Evolutionary conservation across 2,797 vertebrate genomes (phyloP).

Genomic region (Clamator glandarius): DNA sequence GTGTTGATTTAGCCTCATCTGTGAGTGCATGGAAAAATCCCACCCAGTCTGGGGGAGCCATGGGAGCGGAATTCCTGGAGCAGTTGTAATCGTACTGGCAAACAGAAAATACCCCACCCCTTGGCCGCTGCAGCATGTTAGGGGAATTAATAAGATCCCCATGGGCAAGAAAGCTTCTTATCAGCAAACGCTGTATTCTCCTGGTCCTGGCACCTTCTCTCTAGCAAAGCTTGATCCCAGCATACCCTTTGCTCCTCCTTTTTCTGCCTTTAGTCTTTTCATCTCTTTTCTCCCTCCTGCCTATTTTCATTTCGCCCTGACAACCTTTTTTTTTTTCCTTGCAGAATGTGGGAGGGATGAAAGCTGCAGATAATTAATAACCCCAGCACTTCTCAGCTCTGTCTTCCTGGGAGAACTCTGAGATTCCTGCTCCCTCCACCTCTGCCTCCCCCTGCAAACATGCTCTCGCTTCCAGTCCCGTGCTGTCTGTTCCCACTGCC

Average conservation of each 20-base stretch:
- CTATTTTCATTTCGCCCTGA: slow-evolving; percentile 4
- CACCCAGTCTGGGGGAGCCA: slow-evolving; percentile 35
- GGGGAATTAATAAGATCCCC: not conserved
- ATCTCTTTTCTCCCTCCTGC: not conserved
- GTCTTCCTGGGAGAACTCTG: slow-evolving; percentile 27
- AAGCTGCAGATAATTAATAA: slow-evolving; percentile 43
- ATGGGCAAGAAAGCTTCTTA: not conserved
- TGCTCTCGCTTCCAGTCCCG: slow-evolving; percentile 12
- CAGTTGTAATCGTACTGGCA: slow-evolving; percentile 32
- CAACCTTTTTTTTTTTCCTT: not conserved
- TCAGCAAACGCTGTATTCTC: not conserved
- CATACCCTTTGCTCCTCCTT: not conserved
- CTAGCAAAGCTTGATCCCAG: not conserved
- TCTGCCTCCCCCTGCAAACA: slow-evolving; percentile 6
- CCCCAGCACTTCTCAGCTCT: not conserved
- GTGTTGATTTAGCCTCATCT: slow-evolving; percentile 36
- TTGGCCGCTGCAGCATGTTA: not conserved
- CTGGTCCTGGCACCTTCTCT: not conserved
- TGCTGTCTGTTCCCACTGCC: slow-evolving; percentile 25
- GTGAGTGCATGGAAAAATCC: slow-evolving; percentile 34
- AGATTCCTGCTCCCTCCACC: slow-evolving; percentile 7
- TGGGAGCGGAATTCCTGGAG: slow-evolving; percentile 42
- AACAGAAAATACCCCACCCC: not conserved
- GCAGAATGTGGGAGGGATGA: slow-evolving; percentile 56
- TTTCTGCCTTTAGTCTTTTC: not conserved